Evolutionary conservation across 2,888 invertebrate genomes (phyloP).

Genomic region (Drosophila gaucha): DNA sequence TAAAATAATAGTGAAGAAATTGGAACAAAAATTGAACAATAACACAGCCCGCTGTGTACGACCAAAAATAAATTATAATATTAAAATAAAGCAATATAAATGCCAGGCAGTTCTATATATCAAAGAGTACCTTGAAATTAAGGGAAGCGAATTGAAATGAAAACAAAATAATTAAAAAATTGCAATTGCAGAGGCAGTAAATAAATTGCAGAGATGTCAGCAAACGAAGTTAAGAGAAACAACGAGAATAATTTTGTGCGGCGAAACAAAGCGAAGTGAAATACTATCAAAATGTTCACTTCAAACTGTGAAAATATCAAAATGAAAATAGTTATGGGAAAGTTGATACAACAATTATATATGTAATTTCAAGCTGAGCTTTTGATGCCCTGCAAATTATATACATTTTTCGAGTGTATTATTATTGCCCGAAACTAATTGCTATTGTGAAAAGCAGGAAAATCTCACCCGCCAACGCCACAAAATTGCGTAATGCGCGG

Average conservation of each 20-base stretch:
- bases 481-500: constrained; percentile 27
- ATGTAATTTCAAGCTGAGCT: background rate
- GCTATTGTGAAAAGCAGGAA: constrained; percentile 32
- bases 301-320: background rate
- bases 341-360: too few species aligned
- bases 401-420: constrained; percentile 15
- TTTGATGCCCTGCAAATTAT: background rate
- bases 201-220: too few species aligned
- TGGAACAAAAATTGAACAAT: too few species aligned
- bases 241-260: too few species aligned
- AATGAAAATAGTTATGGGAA: background rate
- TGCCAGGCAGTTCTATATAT: too few species aligned
- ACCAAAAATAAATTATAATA: too few species aligned
- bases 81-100: too few species aligned
- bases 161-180: background rate
- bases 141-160: background rate
- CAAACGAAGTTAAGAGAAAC: too few species aligned
- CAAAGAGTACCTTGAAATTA: background rate
- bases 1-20: too few species aligned
- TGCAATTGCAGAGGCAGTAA: too few species aligned
- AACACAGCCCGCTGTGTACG: too few species aligned
- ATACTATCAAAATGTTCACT: too few species aligned
- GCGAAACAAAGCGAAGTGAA: background rate
- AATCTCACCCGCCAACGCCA: constrained; percentile 21
- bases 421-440: constrained; percentile 55